phyloP scores from a whole-genome alignment of 1,140 invertebrate genomes.

The Drosophila truncata region DNA sequence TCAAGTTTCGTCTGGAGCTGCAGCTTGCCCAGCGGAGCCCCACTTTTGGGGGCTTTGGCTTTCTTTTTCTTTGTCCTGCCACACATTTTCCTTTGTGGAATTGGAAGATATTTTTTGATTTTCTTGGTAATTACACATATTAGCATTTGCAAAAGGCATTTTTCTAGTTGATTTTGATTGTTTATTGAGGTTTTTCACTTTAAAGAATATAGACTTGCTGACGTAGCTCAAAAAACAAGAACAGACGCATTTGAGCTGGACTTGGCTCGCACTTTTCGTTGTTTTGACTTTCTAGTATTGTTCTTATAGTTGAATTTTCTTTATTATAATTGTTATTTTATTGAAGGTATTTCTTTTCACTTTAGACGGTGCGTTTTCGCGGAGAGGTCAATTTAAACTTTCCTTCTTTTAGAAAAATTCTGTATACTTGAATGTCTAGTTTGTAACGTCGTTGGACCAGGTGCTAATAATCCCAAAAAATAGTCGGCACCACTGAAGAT shows the following conservation, averaged over 20 bases:
- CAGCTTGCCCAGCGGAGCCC: slow-evolving; percentile 66
- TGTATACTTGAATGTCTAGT: slow-evolving; percentile 64
- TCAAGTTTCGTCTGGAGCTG: slow-evolving; percentile 57
- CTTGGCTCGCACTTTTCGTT: background rate
- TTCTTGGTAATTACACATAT: background rate
- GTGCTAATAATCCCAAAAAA: background rate
- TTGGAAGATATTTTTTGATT: background rate
- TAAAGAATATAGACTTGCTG: background rate
- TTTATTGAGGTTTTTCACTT: slow-evolving; percentile 1
- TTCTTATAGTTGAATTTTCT: background rate
- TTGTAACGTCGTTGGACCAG: background rate
- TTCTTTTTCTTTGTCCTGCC: slow-evolving; percentile 56
- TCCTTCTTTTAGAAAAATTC: slow-evolving; percentile 66
- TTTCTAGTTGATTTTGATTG: background rate
- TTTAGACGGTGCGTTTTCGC: slow-evolving; percentile 3
- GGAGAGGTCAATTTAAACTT: slow-evolving; percentile 30
- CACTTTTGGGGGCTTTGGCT: slow-evolving; percentile 34
- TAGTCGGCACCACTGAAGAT: background rate
- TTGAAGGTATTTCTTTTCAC: background rate
- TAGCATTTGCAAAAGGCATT: background rate
- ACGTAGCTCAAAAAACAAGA: slow-evolving; percentile 3
- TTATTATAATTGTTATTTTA: background rate
- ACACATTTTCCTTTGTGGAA: slow-evolving; percentile 3
- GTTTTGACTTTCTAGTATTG: background rate
- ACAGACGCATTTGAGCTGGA: background rate